phyloP scores from a whole-genome alignment of 2,113 vertebrate species.

The Lophotis ruficrista region DNA sequence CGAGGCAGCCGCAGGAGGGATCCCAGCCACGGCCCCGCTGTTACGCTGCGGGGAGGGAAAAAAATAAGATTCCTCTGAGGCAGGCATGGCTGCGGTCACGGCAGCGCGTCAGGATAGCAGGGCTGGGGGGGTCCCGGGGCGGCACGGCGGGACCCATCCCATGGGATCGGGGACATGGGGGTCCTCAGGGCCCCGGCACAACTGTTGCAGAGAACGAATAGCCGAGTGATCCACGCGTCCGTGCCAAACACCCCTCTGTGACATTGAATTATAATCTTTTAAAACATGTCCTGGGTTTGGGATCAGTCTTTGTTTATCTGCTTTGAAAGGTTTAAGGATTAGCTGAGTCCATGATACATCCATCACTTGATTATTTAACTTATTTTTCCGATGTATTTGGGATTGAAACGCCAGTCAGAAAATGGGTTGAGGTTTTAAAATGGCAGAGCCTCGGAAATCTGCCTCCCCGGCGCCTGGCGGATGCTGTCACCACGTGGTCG shows the following conservation, averaged over 20 bases:
- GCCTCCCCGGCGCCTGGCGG: background rate
- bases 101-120: too few species aligned
- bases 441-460: background rate
- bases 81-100: background rate
- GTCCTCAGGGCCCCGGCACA: background rate
- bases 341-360: conserved; percentile 24
- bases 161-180: fast-evolving
- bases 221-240: background rate
- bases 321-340: conserved; percentile 62
- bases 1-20: background rate
- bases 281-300: conserved; percentile 28
- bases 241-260: background rate
- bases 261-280: conserved; percentile 60
- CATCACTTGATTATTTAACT: conserved; percentile 63
- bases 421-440: background rate
- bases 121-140: fast-evolving
- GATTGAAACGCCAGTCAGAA: background rate
- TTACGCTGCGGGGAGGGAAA: background rate
- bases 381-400: conserved; percentile 8
- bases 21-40: background rate
- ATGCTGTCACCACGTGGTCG: background rate
- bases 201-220: background rate
- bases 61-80: fast-evolving
- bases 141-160: background rate
- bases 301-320: conserved; percentile 63